Base-by-base conservation (phyloP, 92 coral and sea anemone species). In the Actinostola sp. region DNA sequence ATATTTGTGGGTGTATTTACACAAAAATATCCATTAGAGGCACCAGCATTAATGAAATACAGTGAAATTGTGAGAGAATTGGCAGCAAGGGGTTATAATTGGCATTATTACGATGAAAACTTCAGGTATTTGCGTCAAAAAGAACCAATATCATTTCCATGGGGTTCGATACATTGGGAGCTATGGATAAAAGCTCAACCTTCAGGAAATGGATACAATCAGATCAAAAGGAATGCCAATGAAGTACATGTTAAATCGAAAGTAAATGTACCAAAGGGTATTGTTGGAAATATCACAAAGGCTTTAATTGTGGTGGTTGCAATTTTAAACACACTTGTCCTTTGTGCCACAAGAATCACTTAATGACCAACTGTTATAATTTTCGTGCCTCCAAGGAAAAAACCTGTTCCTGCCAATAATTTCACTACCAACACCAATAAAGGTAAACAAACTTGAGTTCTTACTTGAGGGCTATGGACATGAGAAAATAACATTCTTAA, bases 181-280 rank as follows among this genome's bases (percentile, higher is more conserved):
- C 55, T 76, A 13, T 76, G 82, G 82, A 33, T 76, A 33, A 73
- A 66, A 63, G 52, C 82, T 6, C 82, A 76, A 30, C 76, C 82
- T 2, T 5, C n/a, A 3, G 32, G 3, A 58, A 21, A 3, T 13
- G 32, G 2, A 27, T n/a, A 58, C 65, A 58, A 32, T 32, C 65
- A 27, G 19, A 13, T n/a, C n/a, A n/a, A 14, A 13, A 32, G 13
- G 19, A 3, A 58, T 36, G 42, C 11, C 3, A 11, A 32, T 32
- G 35, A 58, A 13, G 19, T 5, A 3, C 7, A 62, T 4, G 32
- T 3, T 4, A 41, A 41, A 41, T 2, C 44, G 31, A 35, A 15
- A 2, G 35, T 32, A 3, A 13, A 16, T 27, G 28, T 66, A 2
- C 81, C 74, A 24, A 75, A 36, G 20, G 86, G 81, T n/a, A n/a